phyloP scores from a whole-genome alignment of 2,113 vertebrate genomes.

The Cavia aperea region DNA sequence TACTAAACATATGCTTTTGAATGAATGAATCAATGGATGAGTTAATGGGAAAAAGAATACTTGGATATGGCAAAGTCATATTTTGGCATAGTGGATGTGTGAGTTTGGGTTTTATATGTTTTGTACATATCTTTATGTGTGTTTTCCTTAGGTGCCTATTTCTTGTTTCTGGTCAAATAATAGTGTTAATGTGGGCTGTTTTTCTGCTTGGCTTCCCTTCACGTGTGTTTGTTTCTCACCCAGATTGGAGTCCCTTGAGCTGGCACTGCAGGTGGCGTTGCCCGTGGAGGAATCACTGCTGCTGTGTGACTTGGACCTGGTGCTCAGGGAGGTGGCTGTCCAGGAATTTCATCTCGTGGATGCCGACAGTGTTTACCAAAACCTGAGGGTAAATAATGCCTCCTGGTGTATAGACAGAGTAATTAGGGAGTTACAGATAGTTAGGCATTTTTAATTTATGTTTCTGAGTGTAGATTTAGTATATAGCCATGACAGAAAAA shows the following conservation, averaged over 20 bases:
- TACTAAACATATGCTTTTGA: neutral
- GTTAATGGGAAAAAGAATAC: neutral
- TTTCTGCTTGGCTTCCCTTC: neutral
- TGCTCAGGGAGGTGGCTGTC: constrained; percentile 78
- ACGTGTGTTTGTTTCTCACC: constrained; percentile 53
- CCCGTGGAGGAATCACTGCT: constrained; percentile 81
- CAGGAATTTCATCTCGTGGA: constrained; percentile 76
- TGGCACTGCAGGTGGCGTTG: constrained; percentile 79
- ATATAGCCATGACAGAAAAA: neutral
- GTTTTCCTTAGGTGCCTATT: neutral
- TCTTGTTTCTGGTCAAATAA: neutral
- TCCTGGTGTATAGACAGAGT: neutral
- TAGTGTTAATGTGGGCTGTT: neutral
- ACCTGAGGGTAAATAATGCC: constrained; percentile 71
- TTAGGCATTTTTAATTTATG: neutral
- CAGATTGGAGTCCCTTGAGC: constrained; percentile 82
- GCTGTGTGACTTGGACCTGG: constrained; percentile 77
- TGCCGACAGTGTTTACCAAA: constrained; percentile 68
- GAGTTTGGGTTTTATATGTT: neutral
- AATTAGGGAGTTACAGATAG: neutral
- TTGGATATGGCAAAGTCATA: neutral
- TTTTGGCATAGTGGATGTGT: neutral
- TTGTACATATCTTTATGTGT: neutral
- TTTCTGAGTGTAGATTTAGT: neutral
- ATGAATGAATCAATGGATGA: neutral